Conservation (phyloP, 2,113 vertebrate species). For the Nannospalax galili region DNA sequence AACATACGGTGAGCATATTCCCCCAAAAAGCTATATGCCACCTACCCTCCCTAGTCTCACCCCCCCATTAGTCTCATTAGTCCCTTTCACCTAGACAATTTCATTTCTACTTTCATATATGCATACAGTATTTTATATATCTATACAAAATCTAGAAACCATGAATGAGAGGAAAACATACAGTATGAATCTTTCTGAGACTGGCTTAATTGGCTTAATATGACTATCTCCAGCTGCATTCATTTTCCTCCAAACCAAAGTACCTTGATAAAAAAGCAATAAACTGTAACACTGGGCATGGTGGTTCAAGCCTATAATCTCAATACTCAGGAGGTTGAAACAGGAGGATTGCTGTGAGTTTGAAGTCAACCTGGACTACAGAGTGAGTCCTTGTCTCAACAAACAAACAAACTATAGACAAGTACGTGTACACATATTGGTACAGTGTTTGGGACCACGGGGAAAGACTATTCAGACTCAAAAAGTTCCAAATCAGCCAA, state of each 20-base stretch:
- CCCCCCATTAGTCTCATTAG: background rate
- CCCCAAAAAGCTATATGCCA: background rate
- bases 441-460: too few species aligned
- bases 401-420: background rate
- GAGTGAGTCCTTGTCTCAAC: background rate
- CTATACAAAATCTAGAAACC: background rate
- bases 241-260: background rate
- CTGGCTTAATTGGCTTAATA: background rate
- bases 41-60: background rate
- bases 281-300: background rate
- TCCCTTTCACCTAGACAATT: background rate
- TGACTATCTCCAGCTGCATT: background rate
- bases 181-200: background rate
- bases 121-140: background rate
- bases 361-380: background rate
- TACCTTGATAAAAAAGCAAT: background rate
- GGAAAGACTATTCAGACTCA: too few species aligned
- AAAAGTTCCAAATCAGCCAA: too few species aligned
- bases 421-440: background rate
- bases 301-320: too few species aligned
- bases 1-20: background rate
- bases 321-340: background rate
- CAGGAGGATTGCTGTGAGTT: background rate
- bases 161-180: background rate
- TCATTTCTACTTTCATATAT: background rate